phyloP scores from a whole-genome alignment of 2,797 vertebrate genomes.

The Gadopsis marmoratus region DNA sequence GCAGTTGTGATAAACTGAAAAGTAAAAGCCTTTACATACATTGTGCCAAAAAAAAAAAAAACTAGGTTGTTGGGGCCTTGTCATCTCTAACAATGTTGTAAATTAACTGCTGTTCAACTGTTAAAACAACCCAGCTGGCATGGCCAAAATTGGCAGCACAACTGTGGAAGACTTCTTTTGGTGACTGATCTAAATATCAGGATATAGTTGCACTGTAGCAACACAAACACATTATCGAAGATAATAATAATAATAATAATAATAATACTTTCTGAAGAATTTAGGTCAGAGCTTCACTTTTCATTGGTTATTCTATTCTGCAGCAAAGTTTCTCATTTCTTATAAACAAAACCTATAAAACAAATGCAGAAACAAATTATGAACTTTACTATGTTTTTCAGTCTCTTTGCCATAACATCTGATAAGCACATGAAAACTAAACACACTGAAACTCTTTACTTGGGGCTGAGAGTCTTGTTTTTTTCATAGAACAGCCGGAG shows the following conservation, averaged over 20 bases:
- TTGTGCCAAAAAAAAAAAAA: background rate
- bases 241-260: background rate
- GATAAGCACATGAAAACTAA: background rate
- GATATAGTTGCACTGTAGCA: background rate
- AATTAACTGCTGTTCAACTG: conserved; percentile 10
- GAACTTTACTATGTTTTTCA: background rate
- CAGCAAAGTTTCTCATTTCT: conserved; percentile 2
- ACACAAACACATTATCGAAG: background rate
- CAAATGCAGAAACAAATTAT: background rate
- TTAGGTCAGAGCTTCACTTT: background rate
- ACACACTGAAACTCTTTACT: conserved; percentile 86
- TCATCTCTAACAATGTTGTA: conserved; percentile 5
- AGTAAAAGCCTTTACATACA: background rate
- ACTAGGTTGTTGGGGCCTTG: background rate
- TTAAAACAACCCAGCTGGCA: conserved; percentile 3
- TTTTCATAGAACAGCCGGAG: conserved; percentile 98
- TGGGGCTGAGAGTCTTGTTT: conserved; percentile 95
- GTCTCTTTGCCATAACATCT: background rate
- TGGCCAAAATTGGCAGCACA: background rate
- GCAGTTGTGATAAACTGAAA: conserved; percentile 1
- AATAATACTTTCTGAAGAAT: background rate
- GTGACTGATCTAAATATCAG: background rate
- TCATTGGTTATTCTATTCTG: background rate
- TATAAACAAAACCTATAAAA: background rate
- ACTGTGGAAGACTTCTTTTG: background rate